Percentiles rank a stretch among this genome's conserved stretches.
These are phyloP conservation scores for Cosmorhoe ocellata DNA, from an alignment of 2,888 invertebrate genomes.

Conservation along the genomic window DNA sequence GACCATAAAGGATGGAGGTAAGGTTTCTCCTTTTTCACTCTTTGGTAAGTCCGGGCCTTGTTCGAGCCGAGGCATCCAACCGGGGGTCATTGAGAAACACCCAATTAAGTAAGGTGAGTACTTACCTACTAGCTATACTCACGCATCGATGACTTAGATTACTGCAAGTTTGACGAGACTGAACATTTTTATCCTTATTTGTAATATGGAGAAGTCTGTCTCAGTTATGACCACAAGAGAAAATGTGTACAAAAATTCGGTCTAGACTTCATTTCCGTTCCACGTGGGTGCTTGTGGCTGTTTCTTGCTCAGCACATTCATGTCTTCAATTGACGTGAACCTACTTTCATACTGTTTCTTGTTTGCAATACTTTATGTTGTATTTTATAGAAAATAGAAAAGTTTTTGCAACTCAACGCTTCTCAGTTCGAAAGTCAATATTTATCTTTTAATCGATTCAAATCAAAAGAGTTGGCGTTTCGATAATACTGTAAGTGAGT, in stretches of 20 bases:
- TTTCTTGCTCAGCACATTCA: slow-evolving; percentile 26
- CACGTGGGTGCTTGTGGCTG: slow-evolving; percentile 26
- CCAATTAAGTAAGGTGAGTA: no score
- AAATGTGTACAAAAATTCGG: slow-evolving; percentile 17
- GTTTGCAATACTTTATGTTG: neutral
- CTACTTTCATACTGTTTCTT: slow-evolving; percentile 21
- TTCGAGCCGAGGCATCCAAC: neutral
- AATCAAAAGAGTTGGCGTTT: no score
- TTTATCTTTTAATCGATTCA: no score
- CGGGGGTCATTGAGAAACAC: neutral
- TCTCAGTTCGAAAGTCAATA: no score
- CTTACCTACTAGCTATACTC: no score
- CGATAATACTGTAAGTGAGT: no score
- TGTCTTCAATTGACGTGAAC: slow-evolving; percentile 19
- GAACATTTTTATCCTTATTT: neutral
- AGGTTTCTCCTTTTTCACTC: neutral
- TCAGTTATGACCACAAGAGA: slow-evolving; percentile 20
- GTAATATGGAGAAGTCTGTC: neutral
- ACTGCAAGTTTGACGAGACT: no score
- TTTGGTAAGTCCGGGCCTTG: no score
- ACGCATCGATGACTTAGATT: no score
- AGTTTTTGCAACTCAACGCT: no score
- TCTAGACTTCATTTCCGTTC: slow-evolving; percentile 28
- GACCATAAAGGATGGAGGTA: slow-evolving; percentile 57
- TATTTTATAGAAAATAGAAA: no score